Evolutionary conservation across 2,888 invertebrate genomes (phyloP).

Genomic region (Zele albiditarsus): DNA sequence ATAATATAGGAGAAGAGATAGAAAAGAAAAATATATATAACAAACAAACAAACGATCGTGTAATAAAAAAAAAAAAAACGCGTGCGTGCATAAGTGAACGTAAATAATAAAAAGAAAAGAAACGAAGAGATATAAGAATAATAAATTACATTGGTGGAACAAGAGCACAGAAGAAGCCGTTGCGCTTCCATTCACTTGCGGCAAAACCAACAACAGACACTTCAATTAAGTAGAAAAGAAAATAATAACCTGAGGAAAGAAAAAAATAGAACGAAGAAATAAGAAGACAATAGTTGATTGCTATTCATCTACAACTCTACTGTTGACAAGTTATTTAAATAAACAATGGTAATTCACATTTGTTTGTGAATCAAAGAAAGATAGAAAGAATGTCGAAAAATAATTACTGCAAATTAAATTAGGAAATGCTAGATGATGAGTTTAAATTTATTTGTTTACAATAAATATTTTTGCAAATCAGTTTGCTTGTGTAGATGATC

Average conservation of each 20-base stretch:
- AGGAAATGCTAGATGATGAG: background rate
- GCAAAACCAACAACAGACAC: slow-evolving; percentile 4
- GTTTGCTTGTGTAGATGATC: slow-evolving; percentile 6
- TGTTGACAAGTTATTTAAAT: slow-evolving; percentile 20
- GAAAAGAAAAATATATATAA: background rate
- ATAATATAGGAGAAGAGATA: background rate
- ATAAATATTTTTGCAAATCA: background rate
- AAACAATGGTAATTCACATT: slow-evolving; percentile 25
- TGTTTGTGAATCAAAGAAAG: background rate
- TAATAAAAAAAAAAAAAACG: background rate
- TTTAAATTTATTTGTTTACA: background rate
- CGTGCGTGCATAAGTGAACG: background rate
- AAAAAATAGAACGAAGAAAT: background rate
- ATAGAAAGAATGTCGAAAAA: background rate
- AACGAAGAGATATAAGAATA: slow-evolving; percentile 5
- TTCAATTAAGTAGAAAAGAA: slow-evolving; percentile 13
- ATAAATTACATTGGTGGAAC: slow-evolving; percentile 2
- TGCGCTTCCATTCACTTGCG: background rate
- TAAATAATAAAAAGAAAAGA: background rate
- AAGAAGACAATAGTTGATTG: slow-evolving; percentile 22
- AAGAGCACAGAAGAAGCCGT: slow-evolving; percentile 1
- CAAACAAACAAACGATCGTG: background rate
- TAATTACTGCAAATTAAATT: background rate
- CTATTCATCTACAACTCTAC: background rate
- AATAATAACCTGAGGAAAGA: background rate